These are phyloP conservation scores for Epinephelus coioides DNA, from an alignment of 2,797 vertebrate species.

Conservation along the genomic window DNA sequence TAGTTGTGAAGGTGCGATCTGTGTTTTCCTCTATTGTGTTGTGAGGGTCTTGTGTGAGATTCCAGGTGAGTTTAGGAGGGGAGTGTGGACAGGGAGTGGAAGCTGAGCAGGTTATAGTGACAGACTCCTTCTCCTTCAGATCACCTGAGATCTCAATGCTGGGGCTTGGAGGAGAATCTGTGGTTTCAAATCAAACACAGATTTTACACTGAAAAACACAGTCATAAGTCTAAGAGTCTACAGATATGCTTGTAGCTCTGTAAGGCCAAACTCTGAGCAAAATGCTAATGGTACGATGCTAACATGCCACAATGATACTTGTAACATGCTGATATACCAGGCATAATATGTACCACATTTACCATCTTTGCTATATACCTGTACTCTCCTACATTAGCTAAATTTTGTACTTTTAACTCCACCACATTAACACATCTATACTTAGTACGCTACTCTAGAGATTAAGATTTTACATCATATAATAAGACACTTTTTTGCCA, in stretches of 20 bases:
- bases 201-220: background rate
- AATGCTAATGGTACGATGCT: too few species aligned
- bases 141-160: background rate
- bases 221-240: background rate
- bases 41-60: conserved; percentile 21
- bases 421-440: too few species aligned
- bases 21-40: conserved; percentile 24
- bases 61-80: conserved; percentile 75
- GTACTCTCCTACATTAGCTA: background rate
- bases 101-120: conserved; percentile 72
- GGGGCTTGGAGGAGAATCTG: conserved; percentile 53
- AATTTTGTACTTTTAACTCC: too few species aligned
- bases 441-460: too few species aligned
- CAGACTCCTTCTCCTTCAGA: conserved; percentile 25
- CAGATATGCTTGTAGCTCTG: too few species aligned
- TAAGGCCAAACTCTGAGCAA: too few species aligned
- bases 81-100: conserved; percentile 65
- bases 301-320: too few species aligned
- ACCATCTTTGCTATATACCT: background rate
- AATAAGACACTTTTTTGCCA: too few species aligned
- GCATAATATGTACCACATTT: too few species aligned
- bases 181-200: background rate
- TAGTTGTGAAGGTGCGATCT: conserved; percentile 47
- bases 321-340: too few species aligned
- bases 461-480: too few species aligned